These are phyloP conservation scores for Siphamia tubifer DNA, from an alignment of 2,113 vertebrate genomes.

Conservation along the genomic window DNA sequence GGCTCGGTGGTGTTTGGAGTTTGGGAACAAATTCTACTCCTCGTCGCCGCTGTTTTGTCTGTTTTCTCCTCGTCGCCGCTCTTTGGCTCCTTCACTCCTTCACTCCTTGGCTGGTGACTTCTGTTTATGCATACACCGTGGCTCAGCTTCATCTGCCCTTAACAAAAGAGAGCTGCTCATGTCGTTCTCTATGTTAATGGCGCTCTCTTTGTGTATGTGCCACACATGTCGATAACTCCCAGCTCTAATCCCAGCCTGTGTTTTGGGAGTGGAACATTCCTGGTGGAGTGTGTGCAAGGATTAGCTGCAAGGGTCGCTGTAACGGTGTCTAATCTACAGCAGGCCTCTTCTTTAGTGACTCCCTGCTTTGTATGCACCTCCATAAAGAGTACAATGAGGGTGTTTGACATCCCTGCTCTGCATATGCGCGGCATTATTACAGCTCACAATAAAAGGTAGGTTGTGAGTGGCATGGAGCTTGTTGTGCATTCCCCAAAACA, in stretches of 20 bases:
- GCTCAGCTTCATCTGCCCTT: constrained; percentile 37
- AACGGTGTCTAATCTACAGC: constrained; percentile 65
- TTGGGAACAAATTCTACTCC: constrained; percentile 37
- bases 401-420: constrained; percentile 38
- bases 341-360: constrained; percentile 43
- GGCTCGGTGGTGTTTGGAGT: constrained; percentile 26
- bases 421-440: constrained; percentile 49
- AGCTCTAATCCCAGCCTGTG: constrained; percentile 66
- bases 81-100: not conserved
- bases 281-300: constrained; percentile 42
- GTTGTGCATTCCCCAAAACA: constrained; percentile 23
- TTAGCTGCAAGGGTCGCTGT: constrained; percentile 74
- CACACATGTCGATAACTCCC: constrained; percentile 59
- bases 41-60: constrained; percentile 43
- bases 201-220: constrained; percentile 44
- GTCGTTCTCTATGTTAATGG: constrained; percentile 74
- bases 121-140: constrained; percentile 61
- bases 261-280: constrained; percentile 54
- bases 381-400: constrained; percentile 43
- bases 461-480: constrained; percentile 44
- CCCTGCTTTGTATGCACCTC: constrained; percentile 21
- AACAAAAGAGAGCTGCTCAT: constrained; percentile 53
- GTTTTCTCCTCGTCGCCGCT: constrained; percentile 31
- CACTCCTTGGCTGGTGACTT: constrained; percentile 34
- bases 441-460: constrained; percentile 40